Evolutionary conservation across 2,797 vertebrate genomes (phyloP).

Genomic region (Erpetoichthys calabaricus): DNA sequence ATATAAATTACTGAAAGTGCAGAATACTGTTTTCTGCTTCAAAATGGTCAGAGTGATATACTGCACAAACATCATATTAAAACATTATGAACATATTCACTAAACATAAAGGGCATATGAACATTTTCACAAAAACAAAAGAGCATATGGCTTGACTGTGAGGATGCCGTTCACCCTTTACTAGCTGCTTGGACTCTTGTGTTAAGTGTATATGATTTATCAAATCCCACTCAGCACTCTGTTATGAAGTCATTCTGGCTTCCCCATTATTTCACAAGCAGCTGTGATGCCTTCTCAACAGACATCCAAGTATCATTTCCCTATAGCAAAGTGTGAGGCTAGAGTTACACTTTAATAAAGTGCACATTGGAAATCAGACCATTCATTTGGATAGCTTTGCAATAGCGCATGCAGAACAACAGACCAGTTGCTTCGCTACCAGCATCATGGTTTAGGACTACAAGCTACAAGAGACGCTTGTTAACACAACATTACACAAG

Average conservation of each 20-base stretch:
- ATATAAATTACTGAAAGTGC: no score
- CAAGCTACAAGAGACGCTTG: no score
- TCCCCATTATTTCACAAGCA: constrained; percentile 23
- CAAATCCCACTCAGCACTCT: constrained; percentile 14
- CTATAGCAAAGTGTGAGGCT: constrained; percentile 14
- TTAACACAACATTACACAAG: no score
- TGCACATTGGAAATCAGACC: background rate
- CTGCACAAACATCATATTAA: no score
- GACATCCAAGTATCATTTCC: constrained; percentile 15
- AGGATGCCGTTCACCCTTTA: background rate
- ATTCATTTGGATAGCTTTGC: background rate
- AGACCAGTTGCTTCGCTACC: background rate
- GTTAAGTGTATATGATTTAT: constrained; percentile 13
- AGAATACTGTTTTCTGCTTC: no score
- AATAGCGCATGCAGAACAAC: background rate
- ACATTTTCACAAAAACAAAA: no score
- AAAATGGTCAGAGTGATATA: no score
- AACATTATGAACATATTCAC: no score
- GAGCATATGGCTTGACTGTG: no score
- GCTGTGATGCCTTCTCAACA: constrained; percentile 23
- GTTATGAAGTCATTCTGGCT: constrained; percentile 20
- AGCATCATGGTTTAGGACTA: background rate
- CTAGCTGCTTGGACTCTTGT: constrained; percentile 1
- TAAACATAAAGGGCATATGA: no score
- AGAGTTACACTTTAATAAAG: constrained; percentile 10